Evolutionary conservation across 2,797 vertebrate species (phyloP).

Genomic region (Gadopsis marmoratus): DNA sequence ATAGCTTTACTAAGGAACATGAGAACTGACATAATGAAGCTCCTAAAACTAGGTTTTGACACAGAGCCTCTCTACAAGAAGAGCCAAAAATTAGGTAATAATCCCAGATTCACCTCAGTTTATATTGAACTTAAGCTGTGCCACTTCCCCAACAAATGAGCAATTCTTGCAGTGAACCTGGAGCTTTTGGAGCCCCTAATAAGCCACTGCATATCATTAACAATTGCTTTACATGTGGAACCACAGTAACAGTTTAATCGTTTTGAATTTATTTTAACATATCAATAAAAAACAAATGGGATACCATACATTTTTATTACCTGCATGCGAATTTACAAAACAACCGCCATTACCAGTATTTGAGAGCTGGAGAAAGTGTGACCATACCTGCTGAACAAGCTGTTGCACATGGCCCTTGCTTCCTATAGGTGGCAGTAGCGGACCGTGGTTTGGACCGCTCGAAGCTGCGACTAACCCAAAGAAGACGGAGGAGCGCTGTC

Average conservation of each 20-base stretch:
- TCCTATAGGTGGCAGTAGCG: constrained; percentile 55
- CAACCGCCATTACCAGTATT: rapidly evolving
- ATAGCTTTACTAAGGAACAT: no score
- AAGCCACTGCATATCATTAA: background rate
- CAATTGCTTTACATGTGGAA: background rate
- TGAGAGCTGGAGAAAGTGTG: background rate
- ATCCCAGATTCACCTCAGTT: background rate
- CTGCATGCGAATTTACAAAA: background rate
- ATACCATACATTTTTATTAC: background rate
- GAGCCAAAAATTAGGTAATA: background rate
- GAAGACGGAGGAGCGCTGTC: constrained; percentile 70
- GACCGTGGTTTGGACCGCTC: background rate
- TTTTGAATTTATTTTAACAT: background rate
- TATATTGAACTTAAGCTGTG: background rate
- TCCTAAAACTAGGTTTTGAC: background rate
- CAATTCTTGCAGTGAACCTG: background rate
- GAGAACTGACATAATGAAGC: background rate
- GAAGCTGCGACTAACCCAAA: background rate
- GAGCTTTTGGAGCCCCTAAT: background rate
- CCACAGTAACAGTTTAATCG: background rate
- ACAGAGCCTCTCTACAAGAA: background rate
- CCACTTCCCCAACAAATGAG: background rate
- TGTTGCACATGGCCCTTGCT: background rate
- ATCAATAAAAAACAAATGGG: background rate
- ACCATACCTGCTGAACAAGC: background rate